These are phyloP conservation scores for Chesias legatella DNA, from an alignment of 2,888 invertebrate genomes.

Conservation along the genomic window DNA sequence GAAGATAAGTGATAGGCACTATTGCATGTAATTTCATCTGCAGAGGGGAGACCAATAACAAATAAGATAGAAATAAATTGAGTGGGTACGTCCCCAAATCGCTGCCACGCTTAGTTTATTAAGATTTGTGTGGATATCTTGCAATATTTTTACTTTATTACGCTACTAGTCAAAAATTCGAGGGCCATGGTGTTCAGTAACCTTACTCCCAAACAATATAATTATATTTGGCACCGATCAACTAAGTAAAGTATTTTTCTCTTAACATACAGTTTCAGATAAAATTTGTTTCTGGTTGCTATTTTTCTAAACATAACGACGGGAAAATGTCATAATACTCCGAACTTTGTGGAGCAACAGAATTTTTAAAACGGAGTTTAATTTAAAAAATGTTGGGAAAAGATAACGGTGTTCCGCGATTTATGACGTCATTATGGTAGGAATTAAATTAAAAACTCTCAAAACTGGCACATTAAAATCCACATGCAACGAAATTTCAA, in stretches of 20 bases:
- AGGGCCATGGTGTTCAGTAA: no score
- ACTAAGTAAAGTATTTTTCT: no score
- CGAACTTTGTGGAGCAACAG: constrained; percentile 25
- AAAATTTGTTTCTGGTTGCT: not conserved
- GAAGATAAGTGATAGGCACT: constrained; percentile 47
- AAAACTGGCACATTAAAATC: constrained; percentile 36
- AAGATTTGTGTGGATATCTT: constrained; percentile 45
- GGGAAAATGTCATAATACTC: constrained; percentile 29
- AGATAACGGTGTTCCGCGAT: constrained; percentile 54
- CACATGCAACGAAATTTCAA: constrained; percentile 37
- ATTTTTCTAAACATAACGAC: not conserved
- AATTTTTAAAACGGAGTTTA: constrained; percentile 50
- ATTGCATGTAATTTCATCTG: constrained; percentile 61
- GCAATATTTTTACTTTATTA: constrained; percentile 23
- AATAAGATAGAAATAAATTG: constrained; percentile 52
- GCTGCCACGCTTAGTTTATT: constrained; percentile 38
- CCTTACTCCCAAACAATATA: no score
- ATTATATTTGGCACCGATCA: no score
- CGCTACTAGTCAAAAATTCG: no score
- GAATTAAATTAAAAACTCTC: constrained; percentile 61
- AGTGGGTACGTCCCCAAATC: constrained; percentile 42
- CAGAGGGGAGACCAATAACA: constrained; percentile 56
- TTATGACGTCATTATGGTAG: constrained; percentile 59
- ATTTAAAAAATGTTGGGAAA: constrained; percentile 54
- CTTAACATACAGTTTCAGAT: not conserved